Evolutionary conservation across 64 coral and sea anemone genomes (phyloP).

Genomic region (Actinia tenebrosa): DNA sequence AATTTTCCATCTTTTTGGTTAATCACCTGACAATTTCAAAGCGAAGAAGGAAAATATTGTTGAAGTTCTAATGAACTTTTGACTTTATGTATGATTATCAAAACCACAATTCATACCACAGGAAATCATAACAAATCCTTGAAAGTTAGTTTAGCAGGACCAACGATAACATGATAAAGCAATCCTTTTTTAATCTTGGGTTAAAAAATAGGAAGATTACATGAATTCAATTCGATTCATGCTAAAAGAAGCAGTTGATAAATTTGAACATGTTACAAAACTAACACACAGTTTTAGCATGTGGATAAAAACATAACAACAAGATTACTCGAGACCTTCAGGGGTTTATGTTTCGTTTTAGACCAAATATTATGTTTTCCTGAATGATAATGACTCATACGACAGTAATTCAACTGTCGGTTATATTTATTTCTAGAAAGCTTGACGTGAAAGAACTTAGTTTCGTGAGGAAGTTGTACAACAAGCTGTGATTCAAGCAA

Average conservation of each 20-base stretch:
- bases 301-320: too few species aligned
- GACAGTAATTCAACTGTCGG: not conserved
- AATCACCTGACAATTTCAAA: not conserved
- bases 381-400: conserved; percentile 4
- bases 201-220: not conserved
- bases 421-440: conserved; percentile 5
- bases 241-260: not conserved
- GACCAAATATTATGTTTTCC: conserved; percentile 11
- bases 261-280: not conserved
- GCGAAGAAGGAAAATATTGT: not conserved
- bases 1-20: not conserved
- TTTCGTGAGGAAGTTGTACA: not conserved
- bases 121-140: conserved; percentile 17
- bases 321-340: too few species aligned
- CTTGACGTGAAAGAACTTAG: not conserved
- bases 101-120: not conserved
- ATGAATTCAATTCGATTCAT: not conserved
- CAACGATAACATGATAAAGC: conserved; percentile 1
- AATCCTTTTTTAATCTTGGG: conserved; percentile 2
- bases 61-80: not conserved
- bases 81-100: not conserved
- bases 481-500: not conserved
- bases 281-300: not conserved
- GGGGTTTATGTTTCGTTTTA: too few species aligned
- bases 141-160: conserved; percentile 7